A percentile compares a stretch with the other conserved stretches of the same genome.
These are phyloP conservation scores for Vidua macroura DNA, from an alignment of 2,113 vertebrate genomes.

Conservation along the genomic window DNA sequence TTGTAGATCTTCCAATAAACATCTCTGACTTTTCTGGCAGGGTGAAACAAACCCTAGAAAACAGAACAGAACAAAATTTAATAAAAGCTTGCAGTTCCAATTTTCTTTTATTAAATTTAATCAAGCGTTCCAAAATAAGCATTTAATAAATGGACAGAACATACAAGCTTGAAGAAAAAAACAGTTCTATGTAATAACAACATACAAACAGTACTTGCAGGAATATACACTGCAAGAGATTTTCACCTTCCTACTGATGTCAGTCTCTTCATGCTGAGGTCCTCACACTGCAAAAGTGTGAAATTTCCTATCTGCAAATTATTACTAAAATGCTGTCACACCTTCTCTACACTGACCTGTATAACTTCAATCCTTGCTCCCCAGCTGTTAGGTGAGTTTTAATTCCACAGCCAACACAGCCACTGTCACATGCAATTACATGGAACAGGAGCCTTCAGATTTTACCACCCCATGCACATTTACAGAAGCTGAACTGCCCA, in stretches of 20 bases:
- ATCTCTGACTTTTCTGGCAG: slow-evolving; percentile 95
- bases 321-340: not conserved
- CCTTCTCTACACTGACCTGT: not conserved
- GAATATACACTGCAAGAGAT: not conserved
- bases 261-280: not conserved
- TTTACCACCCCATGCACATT: not conserved
- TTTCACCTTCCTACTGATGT: not conserved
- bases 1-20: slow-evolving; percentile 99
- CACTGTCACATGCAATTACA: fast-evolving
- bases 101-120: not conserved
- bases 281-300: not conserved
- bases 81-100: not conserved
- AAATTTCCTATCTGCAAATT: not conserved
- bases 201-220: not conserved
- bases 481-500: not conserved
- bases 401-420: not conserved
- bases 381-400: fast-evolving
- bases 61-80: not conserved
- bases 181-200: not conserved
- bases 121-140: not conserved
- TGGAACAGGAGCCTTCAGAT: not conserved
- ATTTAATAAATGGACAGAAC: not conserved
- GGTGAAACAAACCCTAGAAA: slow-evolving; percentile 93
- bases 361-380: not conserved
- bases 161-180: not conserved